phyloP scores from a whole-genome alignment of 1,140 invertebrate species.

The Bombus impatiens region DNA sequence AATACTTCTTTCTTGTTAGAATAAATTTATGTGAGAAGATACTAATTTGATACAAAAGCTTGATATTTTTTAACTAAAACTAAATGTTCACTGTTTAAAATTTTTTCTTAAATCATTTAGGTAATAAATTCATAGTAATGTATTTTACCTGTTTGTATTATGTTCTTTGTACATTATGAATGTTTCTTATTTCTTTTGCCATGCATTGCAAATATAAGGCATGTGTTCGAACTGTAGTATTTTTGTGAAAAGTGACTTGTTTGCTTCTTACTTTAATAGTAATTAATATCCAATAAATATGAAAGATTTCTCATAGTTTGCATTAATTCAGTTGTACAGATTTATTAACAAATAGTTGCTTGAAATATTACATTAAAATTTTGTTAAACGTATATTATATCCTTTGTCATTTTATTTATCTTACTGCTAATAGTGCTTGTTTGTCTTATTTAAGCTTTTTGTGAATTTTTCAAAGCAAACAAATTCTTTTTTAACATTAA shows the following conservation, averaged over 20 bases:
- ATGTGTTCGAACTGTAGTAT: constrained; percentile 40
- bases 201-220: constrained; percentile 37
- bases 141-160: constrained; percentile 19
- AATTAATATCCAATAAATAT: constrained; percentile 41
- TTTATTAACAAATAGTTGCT: background rate
- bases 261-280: constrained; percentile 53
- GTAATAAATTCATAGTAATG: constrained; percentile 19
- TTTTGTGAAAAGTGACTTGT: constrained; percentile 26
- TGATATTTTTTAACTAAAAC: background rate
- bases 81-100: background rate
- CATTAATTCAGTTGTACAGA: background rate
- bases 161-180: constrained; percentile 5
- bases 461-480: background rate
- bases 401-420: background rate
- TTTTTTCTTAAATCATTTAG: background rate
- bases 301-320: background rate
- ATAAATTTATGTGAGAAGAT: background rate
- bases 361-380: background rate
- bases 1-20: constrained; percentile 74
- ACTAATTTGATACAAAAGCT: background rate
- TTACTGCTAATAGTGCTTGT: background rate
- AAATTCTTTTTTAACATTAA: background rate
- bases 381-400: background rate
- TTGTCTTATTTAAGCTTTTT: background rate
- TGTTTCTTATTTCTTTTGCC: constrained; percentile 29